phyloP scores from a whole-genome alignment of 1,140 invertebrate species.

The Saccostrea echinata region DNA sequence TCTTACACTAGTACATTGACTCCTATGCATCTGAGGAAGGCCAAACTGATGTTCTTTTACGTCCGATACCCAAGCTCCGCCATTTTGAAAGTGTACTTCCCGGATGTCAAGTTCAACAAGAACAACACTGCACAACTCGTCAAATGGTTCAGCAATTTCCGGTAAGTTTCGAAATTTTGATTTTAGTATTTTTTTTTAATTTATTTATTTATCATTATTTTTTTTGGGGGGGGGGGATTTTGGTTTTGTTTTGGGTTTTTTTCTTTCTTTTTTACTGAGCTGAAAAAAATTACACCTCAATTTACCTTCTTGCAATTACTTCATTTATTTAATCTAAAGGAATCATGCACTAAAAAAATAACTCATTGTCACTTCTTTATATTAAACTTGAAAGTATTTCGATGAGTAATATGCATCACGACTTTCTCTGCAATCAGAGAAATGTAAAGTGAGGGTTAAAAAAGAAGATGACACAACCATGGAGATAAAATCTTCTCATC shows the following conservation, averaged over 20 bases:
- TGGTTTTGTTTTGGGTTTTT: neutral
- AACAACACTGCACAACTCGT: constrained; percentile 99
- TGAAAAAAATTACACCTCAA: neutral
- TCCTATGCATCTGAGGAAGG: constrained; percentile 99
- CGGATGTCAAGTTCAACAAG: constrained; percentile 99
- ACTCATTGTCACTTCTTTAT: too few relatives aligned
- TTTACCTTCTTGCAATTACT: too few relatives aligned
- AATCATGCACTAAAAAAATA: too few relatives aligned
- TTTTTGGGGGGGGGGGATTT: neutral
- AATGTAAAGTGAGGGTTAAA: neutral
- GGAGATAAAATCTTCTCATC: constrained; percentile 31
- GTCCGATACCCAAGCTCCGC: constrained; percentile 98
- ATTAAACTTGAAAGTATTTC: too few relatives aligned
- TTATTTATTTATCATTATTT: neutral
- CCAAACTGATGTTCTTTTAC: constrained; percentile 99
- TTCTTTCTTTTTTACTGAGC: neutral
- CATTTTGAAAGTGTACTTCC: constrained; percentile 99
- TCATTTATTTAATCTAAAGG: too few relatives aligned
- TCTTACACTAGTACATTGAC: constrained; percentile 86
- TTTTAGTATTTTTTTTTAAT: neutral
- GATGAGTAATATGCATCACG: too few relatives aligned
- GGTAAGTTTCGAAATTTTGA: constrained; percentile 86
- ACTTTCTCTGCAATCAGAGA: neutral
- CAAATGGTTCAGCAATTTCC: constrained; percentile 99
- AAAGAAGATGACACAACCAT: neutral